Percentiles rank a stretch among this genome's conserved stretches.
Evolutionary conservation across 2,797 vertebrate genomes (phyloP).

Genomic region (Chrysocyon brachyurus): DNA sequence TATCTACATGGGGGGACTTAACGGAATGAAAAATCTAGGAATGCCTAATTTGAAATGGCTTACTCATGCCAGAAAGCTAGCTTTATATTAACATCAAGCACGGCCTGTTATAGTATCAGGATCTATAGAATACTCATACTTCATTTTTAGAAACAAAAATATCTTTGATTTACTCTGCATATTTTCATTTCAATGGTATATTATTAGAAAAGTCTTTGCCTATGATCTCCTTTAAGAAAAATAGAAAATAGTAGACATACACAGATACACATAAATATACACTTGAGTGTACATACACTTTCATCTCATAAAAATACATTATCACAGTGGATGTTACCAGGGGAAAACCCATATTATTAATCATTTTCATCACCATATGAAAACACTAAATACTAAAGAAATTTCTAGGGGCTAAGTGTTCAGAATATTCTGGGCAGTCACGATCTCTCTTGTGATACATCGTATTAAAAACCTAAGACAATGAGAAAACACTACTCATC

Average conservation of each 20-base stretch:
- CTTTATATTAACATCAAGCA: slow-evolving; percentile 6
- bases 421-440: not conserved
- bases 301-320: not conserved
- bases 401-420: not conserved
- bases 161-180: not conserved
- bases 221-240: not conserved
- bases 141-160: slow-evolving; percentile 51
- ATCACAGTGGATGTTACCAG: not conserved
- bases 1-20: slow-evolving; percentile 23
- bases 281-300: not conserved
- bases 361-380: not conserved
- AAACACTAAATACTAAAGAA: not conserved
- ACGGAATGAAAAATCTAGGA: not conserved
- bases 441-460: not conserved
- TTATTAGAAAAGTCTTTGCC: slow-evolving; percentile 16
- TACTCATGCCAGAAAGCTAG: slow-evolving; percentile 23
- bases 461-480: not conserved
- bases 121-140: not conserved
- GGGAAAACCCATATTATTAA: not conserved
- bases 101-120: not conserved
- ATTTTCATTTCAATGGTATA: slow-evolving; percentile 44
- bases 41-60: not conserved
- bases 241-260: not conserved
- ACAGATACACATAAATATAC: not conserved
- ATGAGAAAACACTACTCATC: not conserved